Percentiles rank a stretch among this genome's conserved stretches.
Conservation (phyloP, 2,888 invertebrate genomes). For the Hirtodrosophila cameraria region DNA sequence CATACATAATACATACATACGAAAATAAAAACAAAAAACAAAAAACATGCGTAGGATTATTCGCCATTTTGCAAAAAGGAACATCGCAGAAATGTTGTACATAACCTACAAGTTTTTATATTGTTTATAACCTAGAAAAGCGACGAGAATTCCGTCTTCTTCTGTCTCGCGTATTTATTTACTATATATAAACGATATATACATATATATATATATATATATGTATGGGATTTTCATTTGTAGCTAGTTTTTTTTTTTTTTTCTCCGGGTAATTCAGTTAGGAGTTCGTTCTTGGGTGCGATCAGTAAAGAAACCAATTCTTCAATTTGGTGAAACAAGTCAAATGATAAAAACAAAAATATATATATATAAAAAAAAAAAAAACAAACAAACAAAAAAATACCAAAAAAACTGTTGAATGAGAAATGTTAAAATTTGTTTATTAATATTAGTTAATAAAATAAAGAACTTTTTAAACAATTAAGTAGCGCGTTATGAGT, state of each 20-base stretch:
- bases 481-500: constrained; percentile 79
- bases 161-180: constrained; percentile 42
- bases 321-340: constrained; percentile 8
- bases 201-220: constrained; percentile 15
- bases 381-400: constrained; percentile 19
- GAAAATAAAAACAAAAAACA: no score
- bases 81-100: constrained; percentile 62
- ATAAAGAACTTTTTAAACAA: constrained; percentile 71
- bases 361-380: constrained; percentile 10
- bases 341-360: no score
- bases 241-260: constrained; percentile 39
- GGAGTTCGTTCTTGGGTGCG: constrained; percentile 38
- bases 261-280: constrained; percentile 35
- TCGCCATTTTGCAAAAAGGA: constrained; percentile 41
- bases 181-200: constrained; percentile 18
- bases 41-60: constrained; percentile 39
- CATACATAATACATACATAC: neutral
- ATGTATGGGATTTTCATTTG: constrained; percentile 31
- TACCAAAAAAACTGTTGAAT: constrained; percentile 52
- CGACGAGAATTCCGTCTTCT: constrained; percentile 44
- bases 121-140: constrained; percentile 38
- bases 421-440: constrained; percentile 74
- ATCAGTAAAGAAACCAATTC: constrained; percentile 22
- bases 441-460: constrained; percentile 75
- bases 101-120: constrained; percentile 56